A percentile compares a stretch with the other conserved stretches of the same genome.
phyloP scores from a whole-genome alignment of 92 coral and sea anemone genomes.

The Virgularia gustaviana region DNA sequence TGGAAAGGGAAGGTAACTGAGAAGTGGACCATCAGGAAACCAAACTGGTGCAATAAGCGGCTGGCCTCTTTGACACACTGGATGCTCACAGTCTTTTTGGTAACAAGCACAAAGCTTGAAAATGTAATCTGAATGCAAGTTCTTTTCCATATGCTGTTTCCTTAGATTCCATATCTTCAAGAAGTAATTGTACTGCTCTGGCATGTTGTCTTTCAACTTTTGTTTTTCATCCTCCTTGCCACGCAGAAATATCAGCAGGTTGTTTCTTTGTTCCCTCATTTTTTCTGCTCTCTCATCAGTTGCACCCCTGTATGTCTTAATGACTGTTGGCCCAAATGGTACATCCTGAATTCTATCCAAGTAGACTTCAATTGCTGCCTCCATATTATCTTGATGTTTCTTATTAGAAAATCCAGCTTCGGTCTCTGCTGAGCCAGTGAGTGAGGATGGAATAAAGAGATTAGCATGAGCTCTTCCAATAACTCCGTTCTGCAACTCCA shows the following conservation, averaged over 20 bases:
- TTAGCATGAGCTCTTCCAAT: constrained; percentile 51
- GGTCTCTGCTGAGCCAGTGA: constrained; percentile 47
- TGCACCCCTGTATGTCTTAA: constrained; percentile 54
- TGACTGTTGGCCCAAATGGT: constrained; percentile 48
- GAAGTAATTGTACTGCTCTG: constrained; percentile 33
- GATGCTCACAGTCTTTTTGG: constrained; percentile 50
- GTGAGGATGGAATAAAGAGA: constrained; percentile 60
- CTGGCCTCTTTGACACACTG: constrained; percentile 15
- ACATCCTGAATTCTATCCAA: constrained; percentile 44
- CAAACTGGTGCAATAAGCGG: constrained; percentile 1
- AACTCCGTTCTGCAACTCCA: constrained; percentile 65
- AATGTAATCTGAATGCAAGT: too few species aligned
- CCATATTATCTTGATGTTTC: constrained; percentile 34
- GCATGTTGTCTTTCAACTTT: constrained; percentile 24
- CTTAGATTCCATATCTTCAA: constrained; percentile 35
- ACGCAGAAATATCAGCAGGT: constrained; percentile 8
- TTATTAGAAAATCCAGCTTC: neutral
- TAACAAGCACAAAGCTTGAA: too few species aligned
- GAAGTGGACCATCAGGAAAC: constrained; percentile 44
- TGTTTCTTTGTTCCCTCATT: constrained; percentile 26
- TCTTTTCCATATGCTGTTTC: constrained; percentile 25
- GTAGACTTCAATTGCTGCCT: constrained; percentile 52
- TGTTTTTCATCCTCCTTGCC: constrained; percentile 41
- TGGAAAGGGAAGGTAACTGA: constrained; percentile 33
- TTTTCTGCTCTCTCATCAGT: constrained; percentile 12